Evolutionary conservation across 2,797 vertebrate genomes (phyloP).

Genomic region (Thamnophis elegans): DNA sequence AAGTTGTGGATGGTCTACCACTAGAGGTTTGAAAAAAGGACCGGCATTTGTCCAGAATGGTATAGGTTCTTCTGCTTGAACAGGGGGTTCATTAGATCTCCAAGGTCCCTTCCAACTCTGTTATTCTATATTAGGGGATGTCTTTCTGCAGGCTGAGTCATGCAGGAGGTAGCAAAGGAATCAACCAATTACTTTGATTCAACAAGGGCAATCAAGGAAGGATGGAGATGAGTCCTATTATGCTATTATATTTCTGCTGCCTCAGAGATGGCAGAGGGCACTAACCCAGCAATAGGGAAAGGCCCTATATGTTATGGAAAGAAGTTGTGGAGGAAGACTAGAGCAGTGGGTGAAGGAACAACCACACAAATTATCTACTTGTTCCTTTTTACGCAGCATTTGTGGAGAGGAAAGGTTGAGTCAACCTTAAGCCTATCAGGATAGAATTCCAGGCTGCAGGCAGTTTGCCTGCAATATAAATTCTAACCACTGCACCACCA

Average conservation of each 20-base stretch:
- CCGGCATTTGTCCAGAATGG: background rate
- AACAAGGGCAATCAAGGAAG: background rate
- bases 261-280: background rate
- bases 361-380: background rate
- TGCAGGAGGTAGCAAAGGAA: background rate
- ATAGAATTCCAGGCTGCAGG: background rate
- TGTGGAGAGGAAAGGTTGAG: background rate
- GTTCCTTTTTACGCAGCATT: background rate
- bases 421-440: background rate
- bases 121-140: background rate
- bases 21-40: background rate
- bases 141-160: background rate
- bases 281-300: background rate
- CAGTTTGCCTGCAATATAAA: background rate
- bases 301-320: background rate
- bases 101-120: background rate
- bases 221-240: background rate
- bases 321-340: background rate
- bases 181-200: background rate
- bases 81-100: background rate
- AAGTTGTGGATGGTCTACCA: background rate
- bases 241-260: background rate
- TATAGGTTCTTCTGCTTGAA: background rate
- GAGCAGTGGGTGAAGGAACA: background rate
- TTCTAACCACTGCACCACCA: background rate